Evolutionary conservation across 1,140 invertebrate species (phyloP).

Genomic region (Conus betulinus): DNA sequence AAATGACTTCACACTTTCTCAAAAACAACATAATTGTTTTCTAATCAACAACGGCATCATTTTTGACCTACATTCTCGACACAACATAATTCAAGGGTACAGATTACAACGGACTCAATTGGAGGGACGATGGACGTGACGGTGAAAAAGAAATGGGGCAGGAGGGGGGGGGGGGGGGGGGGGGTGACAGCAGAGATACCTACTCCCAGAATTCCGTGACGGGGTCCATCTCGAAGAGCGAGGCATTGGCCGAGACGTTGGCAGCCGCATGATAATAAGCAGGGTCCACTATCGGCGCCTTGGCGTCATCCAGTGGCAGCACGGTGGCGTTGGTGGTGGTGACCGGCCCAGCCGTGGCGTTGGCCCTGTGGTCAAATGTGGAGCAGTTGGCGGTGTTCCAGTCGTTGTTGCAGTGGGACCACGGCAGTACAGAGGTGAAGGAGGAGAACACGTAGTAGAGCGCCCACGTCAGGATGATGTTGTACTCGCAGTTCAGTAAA

Average conservation of each 20-base stretch:
- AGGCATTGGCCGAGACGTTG: background rate
- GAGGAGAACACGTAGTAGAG: conserved; percentile 74
- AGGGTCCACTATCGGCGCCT: too few species aligned
- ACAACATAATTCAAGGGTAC: too few species aligned
- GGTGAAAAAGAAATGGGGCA: too few species aligned
- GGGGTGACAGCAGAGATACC: conserved; percentile 44
- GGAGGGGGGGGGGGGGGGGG: too few species aligned
- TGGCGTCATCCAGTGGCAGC: background rate
- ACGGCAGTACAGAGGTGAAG: conserved; percentile 73
- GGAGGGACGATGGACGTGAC: too few species aligned
- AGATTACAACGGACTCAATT: too few species aligned
- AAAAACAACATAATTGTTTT: too few species aligned
- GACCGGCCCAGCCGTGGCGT: background rate
- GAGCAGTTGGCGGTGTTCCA: conserved; percentile 74
- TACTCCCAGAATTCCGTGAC: conserved; percentile 73
- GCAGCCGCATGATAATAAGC: background rate
- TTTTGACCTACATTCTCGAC: too few species aligned
- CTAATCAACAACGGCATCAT: too few species aligned
- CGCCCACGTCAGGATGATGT: conserved; percentile 73
- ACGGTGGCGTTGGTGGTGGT: conserved; percentile 10
- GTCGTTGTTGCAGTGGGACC: conserved; percentile 74
- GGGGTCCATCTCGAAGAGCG: conserved; percentile 51
- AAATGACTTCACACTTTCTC: too few species aligned
- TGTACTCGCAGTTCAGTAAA: conserved; percentile 72
- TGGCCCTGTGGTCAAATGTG: conserved; percentile 27